Percentiles rank a stretch among this genome's conserved stretches.
phyloP scores from a whole-genome alignment of 2,797 vertebrate species.

The Danio choprae region DNA sequence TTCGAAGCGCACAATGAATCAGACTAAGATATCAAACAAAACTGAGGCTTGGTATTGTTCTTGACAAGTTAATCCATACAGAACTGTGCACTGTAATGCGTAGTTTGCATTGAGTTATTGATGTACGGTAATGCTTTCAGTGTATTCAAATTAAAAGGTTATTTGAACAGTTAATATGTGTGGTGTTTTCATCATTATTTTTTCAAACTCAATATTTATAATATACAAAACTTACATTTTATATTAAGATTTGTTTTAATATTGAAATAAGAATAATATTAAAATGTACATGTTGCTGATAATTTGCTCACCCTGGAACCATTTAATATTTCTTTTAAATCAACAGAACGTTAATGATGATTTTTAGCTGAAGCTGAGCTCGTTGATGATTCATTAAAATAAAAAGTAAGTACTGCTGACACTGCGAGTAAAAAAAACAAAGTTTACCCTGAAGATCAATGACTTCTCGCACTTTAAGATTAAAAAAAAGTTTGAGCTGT shows the following conservation, averaged over 20 bases:
- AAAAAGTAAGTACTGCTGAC: too few species aligned
- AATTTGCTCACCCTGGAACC: too few species aligned
- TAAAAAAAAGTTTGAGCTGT: too few species aligned
- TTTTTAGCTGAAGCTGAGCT: too few species aligned
- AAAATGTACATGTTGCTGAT: background rate
- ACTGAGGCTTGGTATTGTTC: background rate
- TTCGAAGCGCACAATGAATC: conserved; percentile 20
- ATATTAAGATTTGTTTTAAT: background rate
- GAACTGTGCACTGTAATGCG: background rate
- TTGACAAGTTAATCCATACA: background rate
- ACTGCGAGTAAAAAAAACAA: too few species aligned
- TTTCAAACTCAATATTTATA: background rate
- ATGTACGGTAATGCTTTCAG: conserved; percentile 23
- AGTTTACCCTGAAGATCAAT: too few species aligned
- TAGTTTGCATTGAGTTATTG: background rate
- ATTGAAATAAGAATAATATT: background rate
- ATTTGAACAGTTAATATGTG: conserved; percentile 38
- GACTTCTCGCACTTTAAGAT: too few species aligned
- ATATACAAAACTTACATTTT: background rate
- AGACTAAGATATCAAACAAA: background rate
- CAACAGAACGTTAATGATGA: too few species aligned
- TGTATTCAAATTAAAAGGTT: conserved; percentile 54
- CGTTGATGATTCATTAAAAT: too few species aligned
- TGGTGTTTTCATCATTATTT: conserved; percentile 9
- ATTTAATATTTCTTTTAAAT: too few species aligned